phyloP scores from a whole-genome alignment of 2,888 invertebrate species.

The Nomada goodeniana region DNA sequence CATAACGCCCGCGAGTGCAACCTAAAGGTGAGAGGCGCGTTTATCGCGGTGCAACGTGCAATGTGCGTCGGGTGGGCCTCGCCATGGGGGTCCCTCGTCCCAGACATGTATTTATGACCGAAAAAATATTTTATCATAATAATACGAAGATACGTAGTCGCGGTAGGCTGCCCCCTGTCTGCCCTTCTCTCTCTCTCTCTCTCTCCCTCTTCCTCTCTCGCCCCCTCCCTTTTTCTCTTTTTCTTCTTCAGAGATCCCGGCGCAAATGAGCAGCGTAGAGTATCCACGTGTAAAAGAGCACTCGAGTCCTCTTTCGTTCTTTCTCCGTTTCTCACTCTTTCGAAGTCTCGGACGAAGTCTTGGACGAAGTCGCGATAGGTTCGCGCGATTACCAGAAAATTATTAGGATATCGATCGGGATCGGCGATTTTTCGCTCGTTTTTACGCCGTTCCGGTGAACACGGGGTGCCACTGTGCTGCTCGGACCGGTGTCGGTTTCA shows the following conservation, averaged over 20 bases:
- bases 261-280: slow-evolving; percentile 68
- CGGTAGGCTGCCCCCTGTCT: slow-evolving; percentile 56
- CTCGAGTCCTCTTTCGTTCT: slow-evolving; percentile 3
- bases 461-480: slow-evolving; percentile 45
- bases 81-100: slow-evolving; percentile 78
- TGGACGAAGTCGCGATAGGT: slow-evolving; percentile 61
- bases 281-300: slow-evolving; percentile 47
- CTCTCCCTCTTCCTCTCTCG: slow-evolving; percentile 18
- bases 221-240: too few relatives aligned
- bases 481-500: slow-evolving; percentile 54
- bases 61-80: slow-evolving; percentile 75
- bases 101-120: slow-evolving; percentile 79
- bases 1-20: slow-evolving; percentile 47
- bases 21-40: slow-evolving; percentile 63
- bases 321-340: not conserved
- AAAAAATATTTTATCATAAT: slow-evolving; percentile 81
- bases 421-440: slow-evolving; percentile 51
- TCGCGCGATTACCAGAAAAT: slow-evolving; percentile 73
- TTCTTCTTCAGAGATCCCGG: slow-evolving; percentile 42
- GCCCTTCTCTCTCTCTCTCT: too few relatives aligned
- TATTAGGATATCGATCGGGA: slow-evolving; percentile 74
- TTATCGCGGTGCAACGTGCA: slow-evolving; percentile 74
- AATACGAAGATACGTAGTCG: slow-evolving; percentile 75
- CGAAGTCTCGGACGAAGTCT: slow-evolving; percentile 24
- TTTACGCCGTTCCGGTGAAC: slow-evolving; percentile 31